Percentiles rank a stretch among this genome's conserved stretches.
These are phyloP conservation scores for Protobothrops flavoviridis DNA, from an alignment of 2,113 vertebrate genomes.

Conservation along the genomic window DNA sequence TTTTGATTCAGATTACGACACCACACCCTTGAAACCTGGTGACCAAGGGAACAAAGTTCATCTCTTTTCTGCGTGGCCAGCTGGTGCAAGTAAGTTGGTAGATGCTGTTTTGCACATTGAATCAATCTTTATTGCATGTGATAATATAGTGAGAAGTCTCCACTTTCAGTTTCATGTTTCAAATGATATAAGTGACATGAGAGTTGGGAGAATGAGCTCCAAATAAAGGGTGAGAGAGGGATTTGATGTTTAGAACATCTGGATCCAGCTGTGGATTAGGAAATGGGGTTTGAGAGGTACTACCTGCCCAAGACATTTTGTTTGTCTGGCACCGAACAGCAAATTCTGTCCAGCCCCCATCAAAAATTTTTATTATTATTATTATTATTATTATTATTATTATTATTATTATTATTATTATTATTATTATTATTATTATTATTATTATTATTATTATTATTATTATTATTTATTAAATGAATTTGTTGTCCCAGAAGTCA, in stretches of 20 bases:
- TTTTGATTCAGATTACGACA: background rate
- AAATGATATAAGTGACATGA: background rate
- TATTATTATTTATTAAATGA: background rate
- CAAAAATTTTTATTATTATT: background rate
- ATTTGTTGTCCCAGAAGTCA: background rate
- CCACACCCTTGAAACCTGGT: background rate
- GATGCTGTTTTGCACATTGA: background rate
- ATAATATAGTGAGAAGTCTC: background rate
- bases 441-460: background rate
- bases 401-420: background rate
- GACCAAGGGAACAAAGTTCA: slow-evolving; percentile 3
- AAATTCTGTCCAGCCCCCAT: background rate
- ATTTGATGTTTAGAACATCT: no score
- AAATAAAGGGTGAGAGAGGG: background rate
- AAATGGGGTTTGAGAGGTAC: background rate
- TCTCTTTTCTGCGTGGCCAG: background rate
- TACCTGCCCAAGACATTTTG: background rate
- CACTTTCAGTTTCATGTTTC: background rate
- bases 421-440: background rate
- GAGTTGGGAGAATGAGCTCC: background rate
- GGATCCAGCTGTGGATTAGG: background rate
- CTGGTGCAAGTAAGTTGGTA: background rate
- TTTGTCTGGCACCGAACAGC: background rate
- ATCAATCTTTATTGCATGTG: background rate
- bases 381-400: background rate